phyloP scores from a whole-genome alignment of 2,113 vertebrate species.

The Scortum barcoo region DNA sequence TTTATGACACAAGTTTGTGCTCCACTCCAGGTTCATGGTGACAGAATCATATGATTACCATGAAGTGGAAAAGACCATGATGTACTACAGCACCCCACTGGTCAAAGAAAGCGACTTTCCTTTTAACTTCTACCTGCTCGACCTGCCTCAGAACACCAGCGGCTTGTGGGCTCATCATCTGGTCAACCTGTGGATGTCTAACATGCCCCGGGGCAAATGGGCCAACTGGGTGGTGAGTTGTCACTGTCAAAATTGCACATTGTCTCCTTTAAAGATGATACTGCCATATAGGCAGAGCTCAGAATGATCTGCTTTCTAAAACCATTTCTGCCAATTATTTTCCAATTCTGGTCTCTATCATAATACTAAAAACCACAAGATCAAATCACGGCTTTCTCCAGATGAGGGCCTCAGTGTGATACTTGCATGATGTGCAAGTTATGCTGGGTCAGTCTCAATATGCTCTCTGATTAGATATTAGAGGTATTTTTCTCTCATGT shows the following conservation, averaged over 20 bases:
- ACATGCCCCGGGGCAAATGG: slow-evolving; percentile 94
- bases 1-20: not conserved
- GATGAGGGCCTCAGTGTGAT: not conserved
- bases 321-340: not conserved
- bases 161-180: slow-evolving; percentile 83
- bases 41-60: slow-evolving; percentile 85
- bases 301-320: not conserved
- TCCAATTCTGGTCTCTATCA: too few species aligned
- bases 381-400: not conserved
- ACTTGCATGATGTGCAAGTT: too few species aligned
- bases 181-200: slow-evolving; percentile 92
- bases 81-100: slow-evolving; percentile 91
- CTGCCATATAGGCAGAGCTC: too few species aligned
- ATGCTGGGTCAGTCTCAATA: not conserved
- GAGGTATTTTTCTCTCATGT: not conserved
- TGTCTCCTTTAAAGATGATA: not conserved
- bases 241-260: not conserved
- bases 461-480: not conserved
- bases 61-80: slow-evolving; percentile 89
- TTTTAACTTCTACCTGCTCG: slow-evolving; percentile 91
- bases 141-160: slow-evolving; percentile 83
- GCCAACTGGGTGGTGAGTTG: slow-evolving; percentile 95
- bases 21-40: slow-evolving; percentile 90
- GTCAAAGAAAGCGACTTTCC: slow-evolving; percentile 93
- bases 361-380: not conserved